Evolutionary conservation across 2,797 vertebrate genomes (phyloP), one percentile per base, ranked within the genome.

Genomic region (Psittacula echo): DNA sequence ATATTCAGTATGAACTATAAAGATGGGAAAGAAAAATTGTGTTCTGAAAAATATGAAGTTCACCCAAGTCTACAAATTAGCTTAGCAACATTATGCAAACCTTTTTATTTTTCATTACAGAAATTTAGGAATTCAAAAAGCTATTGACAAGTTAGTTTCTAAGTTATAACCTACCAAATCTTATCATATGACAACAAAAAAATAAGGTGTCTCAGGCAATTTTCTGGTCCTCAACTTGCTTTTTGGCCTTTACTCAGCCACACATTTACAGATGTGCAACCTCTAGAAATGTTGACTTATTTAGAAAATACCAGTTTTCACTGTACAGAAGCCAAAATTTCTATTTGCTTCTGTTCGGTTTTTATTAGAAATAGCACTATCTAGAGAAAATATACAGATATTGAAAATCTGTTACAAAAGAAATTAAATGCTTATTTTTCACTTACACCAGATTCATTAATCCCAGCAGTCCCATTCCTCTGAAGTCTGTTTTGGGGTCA

Each of bases 401-500:
- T 0, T 29, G 64, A 23, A 61, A 86, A 92, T 13, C 0, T 80
- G 29, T 86, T 53, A 56, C 21, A 72, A 53, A 48, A 81, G 45
- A 78, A 89, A 82, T 11, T 0, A 90, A 89, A 74, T 29, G 30
- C 41, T 70, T 51, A 21, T 87, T 87, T 79, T 96, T 77, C 81
- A 99, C 99, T 99, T 98, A 99, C 99, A 99, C 97, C 42, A 99
- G 99, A 96, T 99, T 99, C 77, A 98, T 98, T 24, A 99, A 97
- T 67, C 99, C 99, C 80, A 99, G 98, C 95, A 99, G 96, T 86
- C 99, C 99, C 99, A 99, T 99, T 97, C 99, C 99, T 98, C 99
- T 98, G 97, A 99, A 99, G 98, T 99, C 99, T 23, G 99, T 99
- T 98, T 99, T 99, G 42, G 99, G 99, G 93, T 99, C 99, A 32